Evolutionary conservation across 2,888 invertebrate genomes (phyloP).

Genomic region (Macaria notata): DNA sequence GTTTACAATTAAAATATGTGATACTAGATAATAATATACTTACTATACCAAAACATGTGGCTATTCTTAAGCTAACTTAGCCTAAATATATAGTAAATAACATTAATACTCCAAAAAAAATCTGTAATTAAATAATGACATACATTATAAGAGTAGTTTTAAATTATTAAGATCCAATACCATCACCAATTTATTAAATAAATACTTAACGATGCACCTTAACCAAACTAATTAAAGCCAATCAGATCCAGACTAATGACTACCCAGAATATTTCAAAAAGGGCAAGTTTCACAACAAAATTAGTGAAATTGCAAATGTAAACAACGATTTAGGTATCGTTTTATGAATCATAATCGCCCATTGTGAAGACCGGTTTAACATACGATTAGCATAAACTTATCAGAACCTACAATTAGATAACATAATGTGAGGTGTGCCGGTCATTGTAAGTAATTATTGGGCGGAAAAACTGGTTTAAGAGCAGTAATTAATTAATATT

Average conservation of each 20-base stretch:
- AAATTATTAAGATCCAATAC: no score
- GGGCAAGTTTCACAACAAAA: constrained; percentile 1
- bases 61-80: no score
- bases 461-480: constrained; percentile 14
- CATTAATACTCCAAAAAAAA: no score
- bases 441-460: constrained; percentile 16
- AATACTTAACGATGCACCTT: no score
- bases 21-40: no score
- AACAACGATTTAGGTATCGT: constrained; percentile 11
- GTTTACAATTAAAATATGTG: no score
- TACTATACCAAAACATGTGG: no score
- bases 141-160: no score
- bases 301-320: constrained; percentile 15
- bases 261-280: not conserved
- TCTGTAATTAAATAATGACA: no score
- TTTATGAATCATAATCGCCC: constrained; percentile 52
- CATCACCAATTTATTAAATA: no score
- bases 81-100: no score
- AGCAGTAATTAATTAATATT: not conserved
- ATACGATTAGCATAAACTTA: constrained; percentile 63
- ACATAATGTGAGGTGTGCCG: constrained; percentile 22
- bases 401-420: constrained; percentile 34
- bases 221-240: no score
- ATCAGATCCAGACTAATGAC: not conserved
- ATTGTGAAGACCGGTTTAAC: constrained; percentile 47